Evolutionary conservation across 1,140 invertebrate genomes (phyloP).

Genomic region (Sarcophaga bullata): DNA sequence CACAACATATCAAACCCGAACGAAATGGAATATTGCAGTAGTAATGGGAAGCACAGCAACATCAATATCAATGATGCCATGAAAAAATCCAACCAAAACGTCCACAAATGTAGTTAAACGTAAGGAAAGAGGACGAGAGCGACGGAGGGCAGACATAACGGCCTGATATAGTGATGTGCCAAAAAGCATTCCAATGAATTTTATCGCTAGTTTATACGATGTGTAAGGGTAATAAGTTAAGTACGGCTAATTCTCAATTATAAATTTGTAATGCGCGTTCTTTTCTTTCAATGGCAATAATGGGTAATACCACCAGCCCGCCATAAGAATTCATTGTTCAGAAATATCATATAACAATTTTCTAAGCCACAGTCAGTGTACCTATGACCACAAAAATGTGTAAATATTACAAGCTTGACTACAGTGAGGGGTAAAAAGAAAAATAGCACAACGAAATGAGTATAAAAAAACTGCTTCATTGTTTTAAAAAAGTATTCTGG

Average conservation of each 20-base stretch:
- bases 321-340: no score
- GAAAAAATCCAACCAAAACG: constrained; percentile 9
- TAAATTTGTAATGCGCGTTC: no score
- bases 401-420: background rate
- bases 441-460: no score
- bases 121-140: background rate
- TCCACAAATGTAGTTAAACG: background rate
- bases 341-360: background rate
- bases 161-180: background rate
- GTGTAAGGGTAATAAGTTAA: background rate
- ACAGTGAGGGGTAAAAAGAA: background rate
- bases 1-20: background rate
- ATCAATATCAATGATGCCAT: constrained; percentile 17
- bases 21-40: background rate
- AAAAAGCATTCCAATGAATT: background rate
- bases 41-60: background rate
- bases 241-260: no score
- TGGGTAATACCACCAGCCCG: no score
- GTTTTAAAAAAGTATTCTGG: no score
- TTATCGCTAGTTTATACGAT: background rate
- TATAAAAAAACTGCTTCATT: no score
- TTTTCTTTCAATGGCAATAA: no score
- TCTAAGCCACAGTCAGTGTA: background rate
- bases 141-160: background rate
- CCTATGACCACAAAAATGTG: background rate